Evolutionary conservation across 1,140 invertebrate genomes (phyloP), one percentile per base, ranked within the genome.

Genomic region (Dendroctonus valens): DNA sequence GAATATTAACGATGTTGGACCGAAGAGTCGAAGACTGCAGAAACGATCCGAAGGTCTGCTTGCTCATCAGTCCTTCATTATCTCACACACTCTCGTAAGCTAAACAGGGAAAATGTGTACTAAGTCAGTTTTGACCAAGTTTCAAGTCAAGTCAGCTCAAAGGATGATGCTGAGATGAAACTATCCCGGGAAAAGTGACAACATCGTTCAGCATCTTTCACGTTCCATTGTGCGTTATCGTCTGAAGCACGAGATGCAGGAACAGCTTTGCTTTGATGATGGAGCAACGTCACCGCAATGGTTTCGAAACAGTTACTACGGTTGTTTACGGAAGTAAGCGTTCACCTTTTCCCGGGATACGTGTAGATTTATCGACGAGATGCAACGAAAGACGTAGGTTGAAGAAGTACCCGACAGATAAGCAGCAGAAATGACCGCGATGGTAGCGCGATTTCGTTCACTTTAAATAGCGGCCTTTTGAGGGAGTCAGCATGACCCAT

Each of bases 251-350:
- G 59, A 58, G 14, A 58, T 39, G 55, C 15, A 61, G 59, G n/a
- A 61, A 51, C n/a, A 61, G 59, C 59, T 42, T 42, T 41, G 40
- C 48, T 26, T 48, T 49, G 50, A 51, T 61, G 59, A 61, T 48
- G 59, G 48, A 51, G 59, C 59, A 61, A 51, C 59, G 48, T 61
- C 59, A 61, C 59, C 48, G 59, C 59, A 61, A 61, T 26, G 49
- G 59, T 41, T 37, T 60, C 59, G 40, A 61, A 61, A 48, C 50
- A 49, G 50, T 59, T 42, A 41, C 15, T 38, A 58, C 49, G 49
- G 59, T 51, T 61, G 41, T 51, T 61, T 61, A 61, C 59, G 59
- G 59, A 61, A 61, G 59, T 61, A 61, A 51, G 50, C 37, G 49
- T 40, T 11, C 14, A 61, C 59, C 15, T 59, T 38, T 59, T 59